Conservation (phyloP, 1,140 invertebrate genomes). For the Ceratosolen fusciceps region DNA sequence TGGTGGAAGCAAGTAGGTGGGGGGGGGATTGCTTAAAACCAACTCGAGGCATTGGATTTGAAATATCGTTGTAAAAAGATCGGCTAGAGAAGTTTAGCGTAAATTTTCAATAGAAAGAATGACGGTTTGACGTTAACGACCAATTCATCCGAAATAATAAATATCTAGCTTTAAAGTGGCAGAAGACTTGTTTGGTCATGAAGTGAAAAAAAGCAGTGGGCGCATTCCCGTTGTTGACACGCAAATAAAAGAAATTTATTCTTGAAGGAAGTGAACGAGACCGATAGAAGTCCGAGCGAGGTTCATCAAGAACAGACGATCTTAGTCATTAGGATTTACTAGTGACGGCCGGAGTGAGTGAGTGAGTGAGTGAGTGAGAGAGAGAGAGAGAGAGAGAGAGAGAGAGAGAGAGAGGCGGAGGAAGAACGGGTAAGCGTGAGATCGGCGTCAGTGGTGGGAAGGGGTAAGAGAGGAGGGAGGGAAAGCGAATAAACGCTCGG, state of each 20-base stretch:
- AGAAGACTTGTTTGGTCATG: not conserved
- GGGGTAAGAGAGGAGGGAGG: too few relatives aligned
- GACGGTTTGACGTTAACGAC: not conserved
- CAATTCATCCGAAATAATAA: not conserved
- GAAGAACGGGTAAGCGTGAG: not conserved
- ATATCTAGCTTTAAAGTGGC: not conserved
- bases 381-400: not conserved
- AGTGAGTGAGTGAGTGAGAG: not conserved
- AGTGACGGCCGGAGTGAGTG: constrained; percentile 40
- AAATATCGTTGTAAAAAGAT: too few relatives aligned
- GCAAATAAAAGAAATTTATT: not conserved
- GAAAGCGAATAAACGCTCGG: not conserved
- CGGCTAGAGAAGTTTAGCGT: not conserved
- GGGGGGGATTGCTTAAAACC: too few relatives aligned
- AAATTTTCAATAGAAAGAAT: not conserved
- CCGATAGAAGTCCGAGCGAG: not conserved
- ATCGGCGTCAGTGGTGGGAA: not conserved
- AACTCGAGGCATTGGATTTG: too few relatives aligned
- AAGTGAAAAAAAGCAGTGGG: not conserved
- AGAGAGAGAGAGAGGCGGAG: too few relatives aligned
- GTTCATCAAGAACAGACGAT: constrained; percentile 1
- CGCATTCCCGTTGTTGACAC: not conserved
- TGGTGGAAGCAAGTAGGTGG: too few relatives aligned
- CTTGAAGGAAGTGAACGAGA: not conserved
- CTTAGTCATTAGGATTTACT: constrained; percentile 49